phyloP scores from a whole-genome alignment of 2,113 vertebrate genomes.

The Pseudorhombus dupliciocellatus region DNA sequence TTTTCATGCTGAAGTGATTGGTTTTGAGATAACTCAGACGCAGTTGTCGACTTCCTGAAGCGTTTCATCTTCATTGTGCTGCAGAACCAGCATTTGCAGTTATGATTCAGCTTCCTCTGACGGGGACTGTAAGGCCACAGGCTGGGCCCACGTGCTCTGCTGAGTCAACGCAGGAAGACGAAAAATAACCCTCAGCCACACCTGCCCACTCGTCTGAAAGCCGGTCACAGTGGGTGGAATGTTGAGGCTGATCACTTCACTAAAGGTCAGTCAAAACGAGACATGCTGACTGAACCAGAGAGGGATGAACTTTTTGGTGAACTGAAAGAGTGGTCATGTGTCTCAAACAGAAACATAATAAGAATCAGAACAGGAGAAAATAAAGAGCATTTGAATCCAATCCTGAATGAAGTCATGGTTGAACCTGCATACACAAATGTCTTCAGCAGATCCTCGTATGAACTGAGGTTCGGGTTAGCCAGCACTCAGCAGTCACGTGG shows the following conservation, averaged over 20 bases:
- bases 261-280: constrained; percentile 15
- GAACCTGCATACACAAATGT: no score
- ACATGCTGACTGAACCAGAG: constrained; percentile 25
- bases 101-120: constrained; percentile 80
- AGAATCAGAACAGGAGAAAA: no score
- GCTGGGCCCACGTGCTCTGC: constrained; percentile 58
- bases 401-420: not conserved
- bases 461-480: no score
- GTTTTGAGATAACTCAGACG: no score
- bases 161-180: constrained; percentile 76
- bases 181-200: constrained; percentile 57
- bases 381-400: no score
- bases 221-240: constrained; percentile 64
- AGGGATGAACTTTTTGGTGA: not conserved
- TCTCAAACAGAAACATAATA: no score
- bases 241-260: constrained; percentile 25
- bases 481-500: no score
- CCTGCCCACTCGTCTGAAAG: constrained; percentile 75
- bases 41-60: not conserved
- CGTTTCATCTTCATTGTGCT: constrained; percentile 13
- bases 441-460: no score
- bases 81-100: constrained; percentile 37
- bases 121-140: constrained; percentile 68
- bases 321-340: not conserved
- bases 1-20: not conserved